Conservation (phyloP, 2,888 invertebrate genomes). For the Entomobrya proxima region DNA sequence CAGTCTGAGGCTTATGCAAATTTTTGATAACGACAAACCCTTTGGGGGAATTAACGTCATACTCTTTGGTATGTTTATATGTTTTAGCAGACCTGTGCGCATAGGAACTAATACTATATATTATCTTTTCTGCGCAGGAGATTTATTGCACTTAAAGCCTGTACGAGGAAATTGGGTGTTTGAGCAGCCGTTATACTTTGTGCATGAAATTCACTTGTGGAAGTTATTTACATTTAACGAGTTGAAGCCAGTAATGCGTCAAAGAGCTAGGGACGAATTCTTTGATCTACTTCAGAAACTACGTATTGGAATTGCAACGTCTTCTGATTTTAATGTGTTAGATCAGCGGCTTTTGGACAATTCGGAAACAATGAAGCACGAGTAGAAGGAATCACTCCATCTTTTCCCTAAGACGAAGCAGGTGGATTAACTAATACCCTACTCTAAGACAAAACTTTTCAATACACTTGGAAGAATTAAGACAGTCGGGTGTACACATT, state of each 20-base stretch:
- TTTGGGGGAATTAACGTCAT: neutral
- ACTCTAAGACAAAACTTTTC: too few relatives aligned
- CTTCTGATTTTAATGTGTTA: neutral
- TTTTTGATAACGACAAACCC: too few relatives aligned
- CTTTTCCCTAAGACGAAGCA: neutral
- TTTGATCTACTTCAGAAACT: neutral
- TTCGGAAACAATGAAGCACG: neutral
- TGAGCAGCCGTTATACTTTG: neutral
- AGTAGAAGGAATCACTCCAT: too few relatives aligned
- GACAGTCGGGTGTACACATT: neutral
- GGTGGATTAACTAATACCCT: neutral
- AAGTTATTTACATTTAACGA: neutral
- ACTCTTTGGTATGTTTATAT: neutral
- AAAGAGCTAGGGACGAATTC: neutral
- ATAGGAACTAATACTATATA: neutral
- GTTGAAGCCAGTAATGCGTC: neutral
- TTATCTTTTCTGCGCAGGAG: neutral
- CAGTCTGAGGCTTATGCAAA: neutral
- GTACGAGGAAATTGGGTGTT: neutral
- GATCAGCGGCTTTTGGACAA: neutral
- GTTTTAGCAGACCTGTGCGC: neutral
- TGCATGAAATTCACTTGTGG: neutral
- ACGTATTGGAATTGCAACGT: neutral
- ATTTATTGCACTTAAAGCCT: neutral
- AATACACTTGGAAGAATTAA: neutral